Percentiles rank a stretch among this genome's conserved stretches.
phyloP scores from a whole-genome alignment of 2,113 vertebrate genomes.

The Vimba vimba region DNA sequence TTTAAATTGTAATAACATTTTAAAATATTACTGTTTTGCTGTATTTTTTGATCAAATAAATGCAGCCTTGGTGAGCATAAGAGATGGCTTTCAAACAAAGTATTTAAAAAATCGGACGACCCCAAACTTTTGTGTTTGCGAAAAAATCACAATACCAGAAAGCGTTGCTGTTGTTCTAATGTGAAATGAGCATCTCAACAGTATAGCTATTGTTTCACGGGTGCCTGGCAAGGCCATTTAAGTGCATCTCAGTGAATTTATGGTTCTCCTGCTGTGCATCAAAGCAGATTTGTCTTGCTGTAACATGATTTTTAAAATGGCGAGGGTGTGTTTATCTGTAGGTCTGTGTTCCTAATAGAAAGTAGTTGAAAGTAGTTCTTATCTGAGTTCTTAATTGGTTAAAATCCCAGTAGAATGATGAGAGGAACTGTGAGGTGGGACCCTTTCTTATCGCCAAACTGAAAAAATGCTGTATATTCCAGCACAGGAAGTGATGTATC shows the following conservation, averaged over 20 bases:
- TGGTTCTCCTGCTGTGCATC: constrained; percentile 5
- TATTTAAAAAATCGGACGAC: too few relatives aligned
- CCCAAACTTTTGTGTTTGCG: neutral
- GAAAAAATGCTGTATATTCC: constrained; percentile 48
- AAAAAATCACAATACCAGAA: neutral
- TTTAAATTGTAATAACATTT: too few relatives aligned
- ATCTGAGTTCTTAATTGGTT: constrained; percentile 26
- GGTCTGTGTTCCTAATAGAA: constrained; percentile 38
- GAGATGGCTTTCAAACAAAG: neutral
- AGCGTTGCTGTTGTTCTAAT: neutral
- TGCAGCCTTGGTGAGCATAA: neutral
- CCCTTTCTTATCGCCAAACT: constrained; percentile 44
- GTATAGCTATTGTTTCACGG: constrained; percentile 36
- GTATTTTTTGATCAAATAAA: neutral
- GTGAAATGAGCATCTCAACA: neutral
- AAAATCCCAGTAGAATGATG: constrained; percentile 21
- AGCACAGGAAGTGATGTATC: constrained; percentile 48
- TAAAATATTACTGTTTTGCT: neutral
- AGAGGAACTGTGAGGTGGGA: constrained; percentile 21
- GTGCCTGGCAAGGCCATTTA: constrained; percentile 6
- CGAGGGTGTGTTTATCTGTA: constrained; percentile 46
- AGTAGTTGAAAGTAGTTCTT: constrained; percentile 33
- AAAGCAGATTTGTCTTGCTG: constrained; percentile 42
- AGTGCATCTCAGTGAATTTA: neutral
- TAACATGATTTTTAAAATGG: constrained; percentile 8